phyloP scores from a whole-genome alignment of 2,113 vertebrate species.

The Hydrolagus affinis region DNA sequence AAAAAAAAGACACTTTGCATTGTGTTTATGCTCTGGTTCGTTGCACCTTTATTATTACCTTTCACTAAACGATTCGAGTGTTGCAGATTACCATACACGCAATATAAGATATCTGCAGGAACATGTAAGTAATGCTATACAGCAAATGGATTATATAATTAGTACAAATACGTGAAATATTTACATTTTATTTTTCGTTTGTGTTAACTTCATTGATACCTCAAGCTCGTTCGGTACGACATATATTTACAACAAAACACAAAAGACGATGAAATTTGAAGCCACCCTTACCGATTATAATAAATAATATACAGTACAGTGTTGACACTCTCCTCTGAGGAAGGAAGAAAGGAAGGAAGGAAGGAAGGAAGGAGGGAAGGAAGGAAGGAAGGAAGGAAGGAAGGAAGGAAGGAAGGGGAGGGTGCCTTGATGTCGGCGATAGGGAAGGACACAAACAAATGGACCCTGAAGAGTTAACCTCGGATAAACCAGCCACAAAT shows the following conservation, averaged over 20 bases:
- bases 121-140: slow-evolving; percentile 97
- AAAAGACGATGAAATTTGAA: slow-evolving; percentile 86
- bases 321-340: slow-evolving; percentile 58
- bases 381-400: neutral
- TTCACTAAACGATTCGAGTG: slow-evolving; percentile 89
- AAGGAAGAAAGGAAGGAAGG: neutral
- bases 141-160: slow-evolving; percentile 96
- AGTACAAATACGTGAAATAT: slow-evolving; percentile 99
- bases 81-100: slow-evolving; percentile 96
- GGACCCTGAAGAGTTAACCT: slow-evolving; percentile 37
- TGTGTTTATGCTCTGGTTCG: slow-evolving; percentile 72
- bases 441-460: slow-evolving; percentile 57
- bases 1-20: neutral
- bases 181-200: slow-evolving; percentile 87
- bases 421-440: slow-evolving; percentile 37
- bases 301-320: slow-evolving; percentile 80
- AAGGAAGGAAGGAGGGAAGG: neutral
- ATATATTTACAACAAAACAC: slow-evolving; percentile 98
- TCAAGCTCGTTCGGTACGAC: slow-evolving; percentile 82
- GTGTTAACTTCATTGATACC: slow-evolving; percentile 57
- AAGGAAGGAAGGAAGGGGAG: neutral
- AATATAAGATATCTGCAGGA: slow-evolving; percentile 87
- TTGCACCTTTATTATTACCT: slow-evolving; percentile 96
- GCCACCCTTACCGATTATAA: slow-evolving; percentile 62
- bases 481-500: slow-evolving; percentile 38